A percentile compares a stretch with the other conserved stretches of the same genome.
These are phyloP conservation scores for Pavo muticus DNA, from an alignment of 2,113 vertebrate genomes.

Conservation along the genomic window DNA sequence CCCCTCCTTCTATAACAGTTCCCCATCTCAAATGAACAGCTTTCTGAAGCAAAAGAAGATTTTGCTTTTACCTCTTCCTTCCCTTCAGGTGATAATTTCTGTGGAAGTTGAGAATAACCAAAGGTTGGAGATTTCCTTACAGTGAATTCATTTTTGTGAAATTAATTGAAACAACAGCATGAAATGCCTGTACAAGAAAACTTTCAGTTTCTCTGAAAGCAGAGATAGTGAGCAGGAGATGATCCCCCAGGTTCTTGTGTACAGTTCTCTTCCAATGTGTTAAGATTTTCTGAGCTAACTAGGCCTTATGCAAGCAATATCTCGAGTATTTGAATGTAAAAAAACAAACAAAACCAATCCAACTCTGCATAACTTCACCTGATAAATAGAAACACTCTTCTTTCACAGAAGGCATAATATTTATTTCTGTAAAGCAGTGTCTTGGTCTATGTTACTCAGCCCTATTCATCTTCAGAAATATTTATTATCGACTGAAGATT, in stretches of 20 bases:
- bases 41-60: background rate
- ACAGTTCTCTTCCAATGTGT: background rate
- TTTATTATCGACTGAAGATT: background rate
- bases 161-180: background rate
- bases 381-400: background rate
- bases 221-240: conserved; percentile 41
- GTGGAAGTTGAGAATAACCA: background rate
- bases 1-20: background rate
- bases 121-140: background rate
- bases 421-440: background rate
- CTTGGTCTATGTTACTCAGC: background rate
- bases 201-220: background rate
- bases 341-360: background rate
- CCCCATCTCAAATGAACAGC: background rate
- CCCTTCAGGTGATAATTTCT: background rate
- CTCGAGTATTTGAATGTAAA: background rate
- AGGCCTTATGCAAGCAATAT: background rate
- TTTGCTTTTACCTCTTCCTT: rapidly evolving
- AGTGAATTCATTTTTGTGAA: background rate
- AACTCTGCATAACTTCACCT: background rate
- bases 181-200: background rate
- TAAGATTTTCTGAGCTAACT: background rate
- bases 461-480: background rate
- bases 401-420: background rate
- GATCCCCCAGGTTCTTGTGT: background rate